Conservation (phyloP, 2,888 invertebrate species). For the Mythimna ferrago region DNA sequence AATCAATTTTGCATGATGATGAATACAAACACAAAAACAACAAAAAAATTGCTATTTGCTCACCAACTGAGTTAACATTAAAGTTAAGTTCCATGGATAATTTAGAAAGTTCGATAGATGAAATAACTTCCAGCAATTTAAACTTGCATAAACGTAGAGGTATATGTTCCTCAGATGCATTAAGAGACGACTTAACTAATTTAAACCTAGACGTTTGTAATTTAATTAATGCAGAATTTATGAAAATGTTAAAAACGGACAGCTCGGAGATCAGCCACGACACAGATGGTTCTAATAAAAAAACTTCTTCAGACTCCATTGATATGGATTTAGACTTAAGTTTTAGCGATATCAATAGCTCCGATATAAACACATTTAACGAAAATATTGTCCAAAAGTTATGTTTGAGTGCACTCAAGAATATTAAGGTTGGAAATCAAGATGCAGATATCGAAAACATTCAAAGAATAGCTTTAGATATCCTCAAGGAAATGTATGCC, state of each 20-base stretch:
- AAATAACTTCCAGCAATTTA: slow-evolving; percentile 84
- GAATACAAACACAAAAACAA: slow-evolving; percentile 72
- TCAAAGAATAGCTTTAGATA: slow-evolving; percentile 89
- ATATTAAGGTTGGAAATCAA: slow-evolving; percentile 89
- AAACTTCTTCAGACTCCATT: slow-evolving; percentile 89
- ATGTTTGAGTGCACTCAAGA: slow-evolving; percentile 88
- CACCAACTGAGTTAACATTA: slow-evolving; percentile 87
- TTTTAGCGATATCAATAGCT: slow-evolving; percentile 90
- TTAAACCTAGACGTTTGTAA: slow-evolving; percentile 80
- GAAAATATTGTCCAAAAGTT: slow-evolving; percentile 90
- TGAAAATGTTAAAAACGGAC: slow-evolving; percentile 83
- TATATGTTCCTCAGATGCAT: slow-evolving; percentile 90
- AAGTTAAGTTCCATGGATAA: slow-evolving; percentile 84
- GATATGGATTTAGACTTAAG: slow-evolving; percentile 90
- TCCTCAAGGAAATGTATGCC: slow-evolving; percentile 89
- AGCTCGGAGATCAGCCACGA: slow-evolving; percentile 87
- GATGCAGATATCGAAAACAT: slow-evolving; percentile 90
- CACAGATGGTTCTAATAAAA: slow-evolving; percentile 87
- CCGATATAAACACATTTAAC: slow-evolving; percentile 89
- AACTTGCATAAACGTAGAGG: slow-evolving; percentile 90
- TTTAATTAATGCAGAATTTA: slow-evolving; percentile 79
- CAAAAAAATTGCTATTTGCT: slow-evolving; percentile 85
- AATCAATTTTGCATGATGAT: slow-evolving; percentile 73
- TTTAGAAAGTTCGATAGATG: slow-evolving; percentile 86
- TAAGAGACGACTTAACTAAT: slow-evolving; percentile 83